phyloP scores from a whole-genome alignment of 2,113 vertebrate species.

The Gobiocypris rarus region DNA sequence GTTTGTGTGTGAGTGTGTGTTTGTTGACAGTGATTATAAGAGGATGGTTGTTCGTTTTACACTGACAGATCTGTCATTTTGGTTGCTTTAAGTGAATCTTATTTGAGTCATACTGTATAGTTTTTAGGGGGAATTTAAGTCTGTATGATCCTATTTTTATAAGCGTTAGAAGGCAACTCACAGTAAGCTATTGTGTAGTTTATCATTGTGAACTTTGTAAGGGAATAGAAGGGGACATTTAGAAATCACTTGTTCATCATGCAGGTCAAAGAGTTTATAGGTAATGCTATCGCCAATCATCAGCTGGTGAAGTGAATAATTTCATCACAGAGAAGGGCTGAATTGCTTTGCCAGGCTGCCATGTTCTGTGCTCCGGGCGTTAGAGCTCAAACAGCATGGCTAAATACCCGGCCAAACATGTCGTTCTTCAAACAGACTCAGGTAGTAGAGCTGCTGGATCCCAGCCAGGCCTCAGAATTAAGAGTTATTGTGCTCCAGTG shows the following conservation, averaged over 20 bases:
- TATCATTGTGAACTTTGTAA: neutral
- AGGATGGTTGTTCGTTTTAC: neutral
- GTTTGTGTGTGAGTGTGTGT: conserved; percentile 41
- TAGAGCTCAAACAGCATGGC: conserved; percentile 81
- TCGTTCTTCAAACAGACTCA: conserved; percentile 83
- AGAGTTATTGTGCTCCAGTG: conserved; percentile 74
- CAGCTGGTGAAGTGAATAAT: conserved; percentile 54
- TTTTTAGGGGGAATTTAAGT: neutral
- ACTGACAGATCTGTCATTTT: neutral
- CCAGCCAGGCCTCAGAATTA: conserved; percentile 74
- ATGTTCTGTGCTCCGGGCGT: conserved; percentile 68
- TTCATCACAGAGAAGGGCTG: conserved; percentile 72
- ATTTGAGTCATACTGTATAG: neutral
- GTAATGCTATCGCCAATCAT: conserved; percentile 27
- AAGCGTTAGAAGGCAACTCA: neutral
- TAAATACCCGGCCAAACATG: conserved; percentile 80
- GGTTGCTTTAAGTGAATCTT: neutral
- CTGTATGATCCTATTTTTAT: neutral
- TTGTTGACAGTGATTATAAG: conserved; percentile 39
- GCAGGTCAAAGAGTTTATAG: conserved; percentile 25
- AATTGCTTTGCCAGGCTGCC: conserved; percentile 70
- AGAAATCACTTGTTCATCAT: neutral
- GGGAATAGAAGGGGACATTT: neutral
- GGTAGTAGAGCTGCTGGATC: conserved; percentile 76
- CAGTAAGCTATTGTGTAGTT: neutral